Percentiles rank a stretch among this genome's conserved stretches.
Evolutionary conservation across 2,113 vertebrate genomes (phyloP).

Genomic region (Bagarius yarrelli): DNA sequence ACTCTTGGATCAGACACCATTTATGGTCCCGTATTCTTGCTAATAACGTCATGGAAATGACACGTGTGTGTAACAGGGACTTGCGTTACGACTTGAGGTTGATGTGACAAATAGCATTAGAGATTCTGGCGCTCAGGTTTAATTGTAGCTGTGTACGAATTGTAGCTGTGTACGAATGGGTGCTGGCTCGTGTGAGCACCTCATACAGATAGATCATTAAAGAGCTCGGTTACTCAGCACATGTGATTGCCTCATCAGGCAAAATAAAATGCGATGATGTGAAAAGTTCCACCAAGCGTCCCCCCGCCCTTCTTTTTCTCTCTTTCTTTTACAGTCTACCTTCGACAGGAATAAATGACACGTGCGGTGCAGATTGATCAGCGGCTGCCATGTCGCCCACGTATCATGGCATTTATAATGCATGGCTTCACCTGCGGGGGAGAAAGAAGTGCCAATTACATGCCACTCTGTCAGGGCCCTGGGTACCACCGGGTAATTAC

Average conservation of each 20-base stretch:
- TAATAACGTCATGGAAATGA: constrained; percentile 30
- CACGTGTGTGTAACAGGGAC: not conserved
- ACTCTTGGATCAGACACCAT: not conserved
- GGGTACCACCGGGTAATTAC: constrained; percentile 49
- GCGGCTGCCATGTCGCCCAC: constrained; percentile 37
- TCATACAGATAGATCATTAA: constrained; percentile 27
- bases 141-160: constrained; percentile 31
- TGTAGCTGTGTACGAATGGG: not conserved
- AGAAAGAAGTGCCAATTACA: constrained; percentile 50
- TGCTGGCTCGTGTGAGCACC: not conserved
- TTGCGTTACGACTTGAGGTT: constrained; percentile 28
- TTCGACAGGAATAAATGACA: constrained; percentile 37
- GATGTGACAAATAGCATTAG: constrained; percentile 37
- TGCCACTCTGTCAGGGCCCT: constrained; percentile 32
- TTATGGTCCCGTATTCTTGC: not conserved
- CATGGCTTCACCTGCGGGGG: constrained; percentile 48
- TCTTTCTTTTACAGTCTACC: not conserved
- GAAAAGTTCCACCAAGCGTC: constrained; percentile 18
- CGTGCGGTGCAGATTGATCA: constrained; percentile 40
- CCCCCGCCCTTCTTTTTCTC: not conserved
- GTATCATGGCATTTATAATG: constrained; percentile 52
- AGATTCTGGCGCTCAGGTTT: not conserved
- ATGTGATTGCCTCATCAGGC: not conserved
- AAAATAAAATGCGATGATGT: constrained; percentile 28
- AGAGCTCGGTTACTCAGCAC: constrained; percentile 20